Evolutionary conservation across 2,888 invertebrate genomes (phyloP), one percentile per base, ranked within the genome.

Genomic region (Lutraria lutraria): DNA sequence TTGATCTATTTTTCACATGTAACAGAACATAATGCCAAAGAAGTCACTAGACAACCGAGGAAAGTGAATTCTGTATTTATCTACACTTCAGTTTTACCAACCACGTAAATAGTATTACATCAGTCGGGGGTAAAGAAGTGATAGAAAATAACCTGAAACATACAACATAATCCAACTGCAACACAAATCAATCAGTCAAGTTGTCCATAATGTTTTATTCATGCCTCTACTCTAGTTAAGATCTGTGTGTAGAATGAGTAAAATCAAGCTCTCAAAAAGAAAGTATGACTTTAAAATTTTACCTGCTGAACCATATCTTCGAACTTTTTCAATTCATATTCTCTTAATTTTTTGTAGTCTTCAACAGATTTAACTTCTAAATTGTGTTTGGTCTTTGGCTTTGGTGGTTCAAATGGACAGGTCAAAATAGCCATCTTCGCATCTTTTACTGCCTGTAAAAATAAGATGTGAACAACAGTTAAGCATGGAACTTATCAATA

Each of bases 321-420:
- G 97, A 99, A 99, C 97, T 99, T 99, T 91, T 99, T 98, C 90
- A 98, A 98, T 96, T 99, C 99, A 96, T 99, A 99, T 94, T 98
- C 98, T 13, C 99, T 97, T 87, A 99, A 97, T 92, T 98, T 98
- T 94, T 98, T 98, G 97, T 99, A 99, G 96, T 99, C 99, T 93
- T 99, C 99, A 0, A 99, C 99, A 0, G 98, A 98, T 83, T 98
- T 98, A 16, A 99, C 98, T 95, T 99, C 99, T 96, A 99, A 97
- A 98, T 99, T 99, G 97, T 99, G 99, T 97, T 99, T 99, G 94
- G 99, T 99, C 97, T 99, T 99, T 2, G 99, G 99, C 97, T 99
- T 99, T 85, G 99, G 99, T 86, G 99, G 99, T 97, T 99, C 99
- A 97, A 99, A 99, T 95, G 99, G 99, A 97, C 99, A 99, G 29